phyloP scores from a whole-genome alignment of 2,797 vertebrate species.

The Cygnus olor region DNA sequence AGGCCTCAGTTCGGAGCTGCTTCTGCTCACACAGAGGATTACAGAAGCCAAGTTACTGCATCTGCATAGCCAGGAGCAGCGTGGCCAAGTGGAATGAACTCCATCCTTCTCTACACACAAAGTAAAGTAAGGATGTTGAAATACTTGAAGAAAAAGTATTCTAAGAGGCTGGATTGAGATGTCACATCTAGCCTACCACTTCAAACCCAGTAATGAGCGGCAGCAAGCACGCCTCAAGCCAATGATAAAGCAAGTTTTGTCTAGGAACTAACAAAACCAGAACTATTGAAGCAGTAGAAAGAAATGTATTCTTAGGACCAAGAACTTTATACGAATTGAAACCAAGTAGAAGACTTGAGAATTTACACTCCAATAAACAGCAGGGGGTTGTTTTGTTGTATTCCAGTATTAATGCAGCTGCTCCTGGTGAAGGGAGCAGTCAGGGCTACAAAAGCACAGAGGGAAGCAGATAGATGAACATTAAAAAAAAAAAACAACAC shows the following conservation, averaged over 20 bases:
- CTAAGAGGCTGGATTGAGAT: neutral
- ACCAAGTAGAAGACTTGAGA: neutral
- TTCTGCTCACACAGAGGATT: neutral
- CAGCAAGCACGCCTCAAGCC: neutral
- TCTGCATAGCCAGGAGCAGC: neutral
- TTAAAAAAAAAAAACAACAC: neutral
- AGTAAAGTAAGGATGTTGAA: neutral
- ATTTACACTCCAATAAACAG: neutral
- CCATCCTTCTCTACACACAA: neutral
- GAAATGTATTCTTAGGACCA: neutral
- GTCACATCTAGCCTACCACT: neutral
- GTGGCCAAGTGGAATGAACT: neutral
- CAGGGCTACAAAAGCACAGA: neutral
- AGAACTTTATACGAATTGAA: neutral
- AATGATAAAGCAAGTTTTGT: neutral
- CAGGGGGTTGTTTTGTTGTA: neutral
- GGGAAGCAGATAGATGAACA: neutral
- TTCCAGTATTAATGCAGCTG: neutral
- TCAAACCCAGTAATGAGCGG: neutral
- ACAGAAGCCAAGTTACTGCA: too few relatives aligned
- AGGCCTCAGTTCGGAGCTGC: neutral
- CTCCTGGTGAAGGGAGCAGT: neutral
- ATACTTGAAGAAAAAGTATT: neutral
- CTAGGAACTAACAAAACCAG: neutral
- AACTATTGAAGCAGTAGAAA: neutral